Evolutionary conservation across 2,888 invertebrate genomes (phyloP).

Genomic region (Eupithecia centaureata): DNA sequence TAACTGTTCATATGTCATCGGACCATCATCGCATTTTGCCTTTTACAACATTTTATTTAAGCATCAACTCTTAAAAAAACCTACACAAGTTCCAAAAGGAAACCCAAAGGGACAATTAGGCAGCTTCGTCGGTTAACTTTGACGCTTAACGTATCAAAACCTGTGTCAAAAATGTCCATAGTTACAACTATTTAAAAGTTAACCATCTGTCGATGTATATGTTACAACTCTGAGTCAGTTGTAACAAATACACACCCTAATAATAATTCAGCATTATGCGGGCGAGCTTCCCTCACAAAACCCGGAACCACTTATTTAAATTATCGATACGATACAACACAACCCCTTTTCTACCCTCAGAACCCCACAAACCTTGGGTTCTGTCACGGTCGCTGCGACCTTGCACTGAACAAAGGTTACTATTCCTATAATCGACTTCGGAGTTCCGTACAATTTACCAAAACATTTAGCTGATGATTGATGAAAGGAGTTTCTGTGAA

Average conservation of each 20-base stretch:
- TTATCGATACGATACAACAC: constrained; percentile 19
- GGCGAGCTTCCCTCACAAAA: not conserved
- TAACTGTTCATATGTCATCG: too few relatives aligned
- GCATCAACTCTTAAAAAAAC: not conserved
- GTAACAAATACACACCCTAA: not conserved
- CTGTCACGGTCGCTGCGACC: constrained; percentile 41
- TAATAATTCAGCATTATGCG: not conserved
- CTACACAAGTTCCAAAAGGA: too few relatives aligned
- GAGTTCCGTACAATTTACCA: constrained; percentile 14
- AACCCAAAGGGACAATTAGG: too few relatives aligned
- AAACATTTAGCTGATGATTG: constrained; percentile 15
- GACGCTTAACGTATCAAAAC: too few relatives aligned
- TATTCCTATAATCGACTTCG: constrained; percentile 15
- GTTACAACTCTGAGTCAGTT: too few relatives aligned
- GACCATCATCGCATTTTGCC: too few relatives aligned
- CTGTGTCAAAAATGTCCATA: too few relatives aligned
- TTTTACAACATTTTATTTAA: not conserved
- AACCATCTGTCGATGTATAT: too few relatives aligned
- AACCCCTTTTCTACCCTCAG: constrained; percentile 7
- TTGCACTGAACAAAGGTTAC: constrained; percentile 38
- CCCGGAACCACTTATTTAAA: constrained; percentile 7
- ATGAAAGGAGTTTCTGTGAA: constrained; percentile 6
- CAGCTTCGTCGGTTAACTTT: too few relatives aligned
- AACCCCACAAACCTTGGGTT: constrained; percentile 37
- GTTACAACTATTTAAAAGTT: too few relatives aligned